Percentiles rank a stretch among this genome's conserved stretches.
phyloP scores from a whole-genome alignment of 2,888 invertebrate species.

The Drosophila putrida region DNA sequence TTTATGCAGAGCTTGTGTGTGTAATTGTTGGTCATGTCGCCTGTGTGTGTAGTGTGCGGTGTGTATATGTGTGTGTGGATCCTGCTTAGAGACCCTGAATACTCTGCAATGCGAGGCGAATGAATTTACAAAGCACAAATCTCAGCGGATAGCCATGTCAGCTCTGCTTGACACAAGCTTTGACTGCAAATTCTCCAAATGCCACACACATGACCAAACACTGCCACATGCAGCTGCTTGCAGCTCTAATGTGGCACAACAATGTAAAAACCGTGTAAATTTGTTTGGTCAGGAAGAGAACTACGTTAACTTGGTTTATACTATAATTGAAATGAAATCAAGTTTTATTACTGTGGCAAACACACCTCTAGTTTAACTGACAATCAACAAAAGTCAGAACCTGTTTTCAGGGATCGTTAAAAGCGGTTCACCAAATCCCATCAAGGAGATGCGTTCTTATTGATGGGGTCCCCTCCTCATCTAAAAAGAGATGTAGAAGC shows the following conservation, averaged over 20 bases:
- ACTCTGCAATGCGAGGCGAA: slow-evolving; percentile 25
- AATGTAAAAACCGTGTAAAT: slow-evolving; percentile 31
- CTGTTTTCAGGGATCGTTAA: slow-evolving; percentile 42
- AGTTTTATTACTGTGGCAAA: slow-evolving; percentile 57
- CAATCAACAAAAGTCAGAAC: slow-evolving; percentile 25
- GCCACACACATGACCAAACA: slow-evolving; percentile 26
- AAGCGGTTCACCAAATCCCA: slow-evolving; percentile 24
- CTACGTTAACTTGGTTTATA: slow-evolving; percentile 33
- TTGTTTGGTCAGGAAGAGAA: slow-evolving; percentile 34
- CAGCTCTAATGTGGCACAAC: slow-evolving; percentile 35
- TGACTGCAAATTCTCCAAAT: slow-evolving; percentile 40
- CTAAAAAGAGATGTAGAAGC: background rate
- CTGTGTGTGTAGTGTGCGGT: slow-evolving; percentile 3
- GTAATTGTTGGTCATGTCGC: slow-evolving; percentile 52
- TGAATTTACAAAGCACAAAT: slow-evolving; percentile 68
- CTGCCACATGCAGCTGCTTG: slow-evolving; percentile 19
- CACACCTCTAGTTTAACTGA: slow-evolving; percentile 35
- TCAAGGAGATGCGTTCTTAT: slow-evolving; percentile 28
- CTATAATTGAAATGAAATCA: slow-evolving; percentile 57
- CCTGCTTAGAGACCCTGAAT: slow-evolving; percentile 50
- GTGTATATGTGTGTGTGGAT: slow-evolving; percentile 37
- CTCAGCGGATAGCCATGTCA: slow-evolving; percentile 67
- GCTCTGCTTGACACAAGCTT: slow-evolving; percentile 57
- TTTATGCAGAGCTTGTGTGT: slow-evolving; percentile 66
- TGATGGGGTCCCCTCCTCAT: slow-evolving; percentile 29